Conservation (phyloP, 2,113 vertebrate genomes). For the Entomyzon cyanotis region DNA sequence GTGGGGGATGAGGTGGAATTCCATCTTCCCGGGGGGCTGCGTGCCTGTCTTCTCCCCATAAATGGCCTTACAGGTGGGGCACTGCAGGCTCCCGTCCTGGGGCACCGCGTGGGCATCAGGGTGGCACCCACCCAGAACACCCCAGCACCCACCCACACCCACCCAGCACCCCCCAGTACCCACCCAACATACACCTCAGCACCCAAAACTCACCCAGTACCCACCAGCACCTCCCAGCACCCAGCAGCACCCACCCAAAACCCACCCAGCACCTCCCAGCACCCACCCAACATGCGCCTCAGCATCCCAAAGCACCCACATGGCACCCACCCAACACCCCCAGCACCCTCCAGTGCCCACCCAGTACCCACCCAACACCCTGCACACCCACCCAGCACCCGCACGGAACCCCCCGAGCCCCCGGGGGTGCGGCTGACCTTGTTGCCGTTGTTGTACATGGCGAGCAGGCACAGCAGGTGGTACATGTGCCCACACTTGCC, state of each 20-base stretch:
- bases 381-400: too few relatives aligned
- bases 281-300: too few relatives aligned
- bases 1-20: slow-evolving; percentile 95
- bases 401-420: too few relatives aligned
- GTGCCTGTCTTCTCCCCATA: slow-evolving; percentile 97
- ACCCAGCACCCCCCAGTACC: too few relatives aligned
- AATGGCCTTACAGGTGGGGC: slow-evolving; percentile 96
- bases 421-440: slow-evolving; percentile 73
- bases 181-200: too few relatives aligned
- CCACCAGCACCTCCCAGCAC: neutral
- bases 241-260: neutral
- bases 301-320: neutral
- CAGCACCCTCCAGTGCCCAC: neutral
- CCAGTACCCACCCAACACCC: neutral
- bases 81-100: slow-evolving; percentile 95
- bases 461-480: slow-evolving; percentile 95
- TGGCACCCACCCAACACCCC: too few relatives aligned
- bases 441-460: slow-evolving; percentile 97
- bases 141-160: neutral
- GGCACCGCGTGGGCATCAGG: neutral
- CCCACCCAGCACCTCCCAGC: neutral
- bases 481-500: slow-evolving; percentile 95
- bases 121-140: too few relatives aligned
- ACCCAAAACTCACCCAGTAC: too few relatives aligned
- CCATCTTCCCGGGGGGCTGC: slow-evolving; percentile 97